A percentile compares a stretch with the other conserved stretches of the same genome.
phyloP scores from a whole-genome alignment of 2,797 vertebrate genomes.

The Lepus townsendii region DNA sequence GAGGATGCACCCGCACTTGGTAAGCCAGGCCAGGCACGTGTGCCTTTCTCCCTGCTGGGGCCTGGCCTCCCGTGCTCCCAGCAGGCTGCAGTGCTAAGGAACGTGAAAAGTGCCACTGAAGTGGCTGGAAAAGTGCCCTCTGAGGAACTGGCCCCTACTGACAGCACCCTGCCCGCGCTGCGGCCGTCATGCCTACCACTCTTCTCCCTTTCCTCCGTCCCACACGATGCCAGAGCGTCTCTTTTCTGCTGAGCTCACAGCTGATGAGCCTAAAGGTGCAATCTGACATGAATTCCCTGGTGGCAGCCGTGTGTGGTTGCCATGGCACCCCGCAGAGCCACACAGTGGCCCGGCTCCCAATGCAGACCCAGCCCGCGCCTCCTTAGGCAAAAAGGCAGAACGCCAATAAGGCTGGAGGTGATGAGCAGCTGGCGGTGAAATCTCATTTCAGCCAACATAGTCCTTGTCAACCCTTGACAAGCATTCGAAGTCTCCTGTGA shows the following conservation, averaged over 20 bases:
- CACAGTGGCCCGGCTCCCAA: neutral
- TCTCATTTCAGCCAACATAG: neutral
- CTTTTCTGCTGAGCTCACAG: constrained; percentile 1
- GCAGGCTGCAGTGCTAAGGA: neutral
- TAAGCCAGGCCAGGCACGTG: neutral
- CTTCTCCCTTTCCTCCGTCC: neutral
- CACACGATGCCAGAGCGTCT: neutral
- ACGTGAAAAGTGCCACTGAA: neutral
- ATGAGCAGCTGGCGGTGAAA: neutral
- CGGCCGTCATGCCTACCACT: neutral
- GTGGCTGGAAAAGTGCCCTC: too few relatives aligned
- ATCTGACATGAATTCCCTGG: neutral
- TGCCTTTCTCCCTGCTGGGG: neutral
- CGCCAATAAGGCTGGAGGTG: neutral
- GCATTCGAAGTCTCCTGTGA: neutral
- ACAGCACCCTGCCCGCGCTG: accelerated
- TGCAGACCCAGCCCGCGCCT: constrained; percentile 12
- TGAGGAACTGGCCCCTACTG: neutral
- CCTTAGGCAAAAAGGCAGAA: constrained; percentile 42
- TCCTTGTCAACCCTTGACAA: neutral
- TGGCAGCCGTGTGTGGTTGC: constrained; percentile 34
- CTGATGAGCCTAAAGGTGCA: neutral
- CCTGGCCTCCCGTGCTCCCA: neutral
- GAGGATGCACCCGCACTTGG: neutral
- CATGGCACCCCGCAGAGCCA: constrained; percentile 34